phyloP scores from a whole-genome alignment of 2,888 invertebrate genomes.

The Agrochola circellaris region DNA sequence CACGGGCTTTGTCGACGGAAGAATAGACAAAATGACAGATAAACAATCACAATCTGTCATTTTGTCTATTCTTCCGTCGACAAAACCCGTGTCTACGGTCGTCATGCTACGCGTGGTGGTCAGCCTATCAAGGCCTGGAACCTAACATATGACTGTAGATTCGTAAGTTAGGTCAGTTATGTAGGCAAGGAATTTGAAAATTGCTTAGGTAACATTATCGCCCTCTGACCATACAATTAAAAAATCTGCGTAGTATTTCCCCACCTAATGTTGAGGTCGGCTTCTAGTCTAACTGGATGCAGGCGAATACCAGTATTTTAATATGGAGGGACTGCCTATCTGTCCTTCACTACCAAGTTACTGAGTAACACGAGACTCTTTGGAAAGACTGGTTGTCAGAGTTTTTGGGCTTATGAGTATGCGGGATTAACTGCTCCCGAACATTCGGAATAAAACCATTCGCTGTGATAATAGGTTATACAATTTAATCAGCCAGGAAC shows the following conservation, averaged over 20 bases:
- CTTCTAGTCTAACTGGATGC: not conserved
- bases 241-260: not conserved
- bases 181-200: not conserved
- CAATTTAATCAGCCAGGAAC: no score
- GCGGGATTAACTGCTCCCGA: no score
- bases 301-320: not conserved
- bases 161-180: not conserved
- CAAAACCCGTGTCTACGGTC: no score
- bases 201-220: not conserved
- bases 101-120: not conserved
- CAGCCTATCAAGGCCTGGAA: not conserved
- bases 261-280: not conserved
- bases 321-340: not conserved
- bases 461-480: no score
- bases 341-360: not conserved
- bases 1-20: no score
- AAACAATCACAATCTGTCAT: no score
- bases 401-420: not conserved
- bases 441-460: no score
- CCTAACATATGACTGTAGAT: no score
- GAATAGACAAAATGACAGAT: no score
- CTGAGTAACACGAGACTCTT: not conserved
- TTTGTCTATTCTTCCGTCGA: no score
- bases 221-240: not conserved
- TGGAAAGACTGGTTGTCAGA: not conserved